phyloP scores from a whole-genome alignment of 2,113 vertebrate species.

The Megalops atlanticus region DNA sequence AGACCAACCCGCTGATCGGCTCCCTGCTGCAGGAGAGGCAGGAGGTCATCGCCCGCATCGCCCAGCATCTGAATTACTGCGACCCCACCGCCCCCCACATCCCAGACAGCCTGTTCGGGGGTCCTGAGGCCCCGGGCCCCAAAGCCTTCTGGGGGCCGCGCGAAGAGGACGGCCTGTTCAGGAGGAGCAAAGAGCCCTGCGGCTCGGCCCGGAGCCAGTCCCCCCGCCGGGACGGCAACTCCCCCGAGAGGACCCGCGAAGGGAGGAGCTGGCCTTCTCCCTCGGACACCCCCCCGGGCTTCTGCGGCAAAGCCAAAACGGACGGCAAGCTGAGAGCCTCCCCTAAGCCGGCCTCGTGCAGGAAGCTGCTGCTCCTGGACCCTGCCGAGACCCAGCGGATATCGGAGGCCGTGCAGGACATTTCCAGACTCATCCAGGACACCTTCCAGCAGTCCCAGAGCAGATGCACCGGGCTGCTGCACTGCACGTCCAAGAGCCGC shows the following conservation, averaged over 20 bases:
- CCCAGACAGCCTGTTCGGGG: slow-evolving; percentile 73
- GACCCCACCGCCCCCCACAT: slow-evolving; percentile 83
- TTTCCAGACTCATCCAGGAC: slow-evolving; percentile 77
- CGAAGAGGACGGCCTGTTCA: slow-evolving; percentile 73
- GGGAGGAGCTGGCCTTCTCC: slow-evolving; percentile 66
- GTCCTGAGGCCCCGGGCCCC: slow-evolving; percentile 63
- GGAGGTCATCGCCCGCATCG: slow-evolving; percentile 95
- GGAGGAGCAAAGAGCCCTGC: slow-evolving; percentile 80
- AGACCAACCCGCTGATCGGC: slow-evolving; percentile 89
- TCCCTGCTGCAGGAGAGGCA: slow-evolving; percentile 94
- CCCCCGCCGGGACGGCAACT: slow-evolving; percentile 47
- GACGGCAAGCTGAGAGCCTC: slow-evolving; percentile 69
- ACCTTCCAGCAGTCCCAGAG: slow-evolving; percentile 70
- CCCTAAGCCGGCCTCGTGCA: slow-evolving; percentile 78
- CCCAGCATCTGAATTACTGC: slow-evolving; percentile 93
- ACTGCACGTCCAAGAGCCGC: slow-evolving; percentile 61
- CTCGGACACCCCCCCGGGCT: slow-evolving; percentile 72
- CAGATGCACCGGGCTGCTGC: slow-evolving; percentile 54
- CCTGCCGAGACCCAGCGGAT: slow-evolving; percentile 66
- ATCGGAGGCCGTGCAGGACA: slow-evolving; percentile 72
- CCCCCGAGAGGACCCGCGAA: slow-evolving; percentile 61
- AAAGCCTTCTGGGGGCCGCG: slow-evolving; percentile 75
- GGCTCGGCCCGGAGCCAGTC: slow-evolving; percentile 26
- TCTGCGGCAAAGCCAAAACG: slow-evolving; percentile 58
- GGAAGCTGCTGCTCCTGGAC: slow-evolving; percentile 77